Conservation (phyloP, 2,797 vertebrate species). For the Onychomys arenicola region DNA sequence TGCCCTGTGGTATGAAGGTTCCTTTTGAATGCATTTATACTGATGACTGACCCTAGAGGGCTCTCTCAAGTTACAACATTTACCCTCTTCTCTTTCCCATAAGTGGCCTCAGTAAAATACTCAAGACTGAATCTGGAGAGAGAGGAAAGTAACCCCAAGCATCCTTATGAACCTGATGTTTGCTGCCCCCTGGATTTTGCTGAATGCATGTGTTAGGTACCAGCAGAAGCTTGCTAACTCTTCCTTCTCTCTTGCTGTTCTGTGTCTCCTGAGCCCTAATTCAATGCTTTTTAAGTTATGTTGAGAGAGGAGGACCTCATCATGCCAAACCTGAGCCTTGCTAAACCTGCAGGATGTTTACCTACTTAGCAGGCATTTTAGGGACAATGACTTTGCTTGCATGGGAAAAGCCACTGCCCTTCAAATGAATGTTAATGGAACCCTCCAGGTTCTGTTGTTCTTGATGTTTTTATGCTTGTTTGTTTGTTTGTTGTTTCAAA, state of each 20-base stretch:
- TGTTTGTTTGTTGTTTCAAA: background rate
- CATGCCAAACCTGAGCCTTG: background rate
- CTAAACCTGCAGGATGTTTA: background rate
- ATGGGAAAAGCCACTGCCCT: background rate
- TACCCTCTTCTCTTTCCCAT: background rate
- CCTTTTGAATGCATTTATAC: accelerated
- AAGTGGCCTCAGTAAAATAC: background rate
- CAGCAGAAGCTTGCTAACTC: background rate
- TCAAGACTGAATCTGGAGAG: background rate
- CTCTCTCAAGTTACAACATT: too few species aligned
- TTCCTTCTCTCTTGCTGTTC: background rate
- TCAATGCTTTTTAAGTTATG: background rate
- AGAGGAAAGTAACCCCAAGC: background rate
- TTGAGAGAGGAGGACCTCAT: background rate
- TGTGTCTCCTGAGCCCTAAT: background rate
- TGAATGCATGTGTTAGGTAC: accelerated
- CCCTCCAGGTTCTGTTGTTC: background rate
- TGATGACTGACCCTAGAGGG: background rate
- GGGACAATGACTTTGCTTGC: background rate
- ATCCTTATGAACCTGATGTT: background rate
- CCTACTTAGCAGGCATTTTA: background rate
- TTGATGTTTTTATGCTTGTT: background rate
- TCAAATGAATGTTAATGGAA: background rate
- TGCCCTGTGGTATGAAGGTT: background rate
- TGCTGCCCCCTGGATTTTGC: background rate